Evolutionary conservation across 2,113 vertebrate species (phyloP), one percentile per base, ranked within the genome.

Genomic region (Takifugu bimaculatus): DNA sequence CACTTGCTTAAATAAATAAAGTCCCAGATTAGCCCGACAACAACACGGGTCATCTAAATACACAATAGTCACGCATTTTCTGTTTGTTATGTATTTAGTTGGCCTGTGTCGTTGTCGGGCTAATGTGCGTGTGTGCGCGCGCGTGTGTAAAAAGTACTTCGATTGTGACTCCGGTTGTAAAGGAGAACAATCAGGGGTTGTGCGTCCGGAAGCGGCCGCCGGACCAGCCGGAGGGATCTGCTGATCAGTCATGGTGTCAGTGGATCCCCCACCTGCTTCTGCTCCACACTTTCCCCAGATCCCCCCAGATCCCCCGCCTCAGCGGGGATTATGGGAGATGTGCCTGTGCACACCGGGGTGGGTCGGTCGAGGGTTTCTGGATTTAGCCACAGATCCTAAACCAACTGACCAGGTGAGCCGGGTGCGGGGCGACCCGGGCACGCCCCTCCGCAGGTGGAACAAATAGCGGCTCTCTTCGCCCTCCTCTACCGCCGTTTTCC

Each of bases 361-460:
- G 66, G 48, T 70, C 32, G n/a, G 44, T 26, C 14, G 42, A 65
- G 68, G 75, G 69, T 80, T 77, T 77, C 28, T 66, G 61, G 65
- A 62, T 63, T 45, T 20, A 60, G 63, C 7, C 28, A 5, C 20
- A 42, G 57, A 59, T 72, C 9, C 54, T 54, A 75, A 68, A 69
- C 68, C 54, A 78, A 75, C 64, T 63, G 60, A 54, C 62, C 42
- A 79, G 68, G 78, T 63, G 75, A 75, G 42, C 35, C 57, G 60
- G 57, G 65, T 64, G 70, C 57, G 43, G 42, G 63, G 52, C 49
- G 27, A 3, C 26, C 63, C 13, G 62, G 79, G 11, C 77, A 83
- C 87, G 77, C 88, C 88, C 75, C 77, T 53, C n/a, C 55, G 58
- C 84, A 76, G 75, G 56, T 79, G 74, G 65, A 77, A 82, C 84